Conservation (phyloP, 1,140 invertebrate species). For the Eumeta japonica region DNA sequence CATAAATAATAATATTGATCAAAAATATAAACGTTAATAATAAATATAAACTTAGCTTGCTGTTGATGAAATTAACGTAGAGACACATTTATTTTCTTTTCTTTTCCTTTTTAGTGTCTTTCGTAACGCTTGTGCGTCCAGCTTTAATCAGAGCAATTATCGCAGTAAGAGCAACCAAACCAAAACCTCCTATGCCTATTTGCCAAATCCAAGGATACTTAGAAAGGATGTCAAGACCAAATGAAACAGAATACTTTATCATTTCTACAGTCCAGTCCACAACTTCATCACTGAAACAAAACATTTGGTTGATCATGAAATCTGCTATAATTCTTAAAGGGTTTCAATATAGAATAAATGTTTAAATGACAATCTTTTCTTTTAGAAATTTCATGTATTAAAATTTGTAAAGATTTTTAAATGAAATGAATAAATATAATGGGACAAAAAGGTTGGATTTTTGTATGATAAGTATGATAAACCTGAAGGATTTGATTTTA, state of each 20-base stretch:
- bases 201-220: constrained; percentile 71
- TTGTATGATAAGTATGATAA: no score
- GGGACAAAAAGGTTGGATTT: no score
- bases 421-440: no score
- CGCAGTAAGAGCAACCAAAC: constrained; percentile 60
- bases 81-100: constrained; percentile 59
- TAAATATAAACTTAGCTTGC: no score
- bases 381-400: not conserved
- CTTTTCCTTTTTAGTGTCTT: constrained; percentile 57
- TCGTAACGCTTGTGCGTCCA: constrained; percentile 51
- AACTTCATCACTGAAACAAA: constrained; percentile 69
- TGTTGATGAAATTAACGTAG: no score
- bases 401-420: not conserved
- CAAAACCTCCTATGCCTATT: constrained; percentile 61
- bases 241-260: constrained; percentile 38
- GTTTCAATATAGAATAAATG: no score
- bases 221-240: constrained; percentile 62
- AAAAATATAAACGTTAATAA: no score
- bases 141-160: constrained; percentile 52
- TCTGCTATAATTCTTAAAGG: no score
- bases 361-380: no score
- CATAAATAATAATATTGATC: no score
- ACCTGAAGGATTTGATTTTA: no score
- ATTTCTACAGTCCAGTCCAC: constrained; percentile 57
- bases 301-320: constrained; percentile 9